These are phyloP conservation scores for Echiichthys vipera DNA, from an alignment of 2,797 vertebrate genomes.

Conservation along the genomic window DNA sequence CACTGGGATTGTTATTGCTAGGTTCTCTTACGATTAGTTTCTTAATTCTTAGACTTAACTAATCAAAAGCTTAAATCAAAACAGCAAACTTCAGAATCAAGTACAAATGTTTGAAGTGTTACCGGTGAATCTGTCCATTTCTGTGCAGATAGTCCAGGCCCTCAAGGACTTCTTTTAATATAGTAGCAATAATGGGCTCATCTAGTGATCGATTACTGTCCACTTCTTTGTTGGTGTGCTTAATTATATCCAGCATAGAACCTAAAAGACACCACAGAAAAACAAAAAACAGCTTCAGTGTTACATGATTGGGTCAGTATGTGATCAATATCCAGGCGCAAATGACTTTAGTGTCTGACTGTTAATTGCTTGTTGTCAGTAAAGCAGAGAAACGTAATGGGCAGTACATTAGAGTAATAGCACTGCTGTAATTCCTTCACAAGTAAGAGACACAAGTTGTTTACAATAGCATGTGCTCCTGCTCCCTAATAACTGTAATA, in stretches of 20 bases:
- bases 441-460: not conserved
- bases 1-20: not conserved
- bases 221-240: constrained; percentile 94
- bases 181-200: constrained; percentile 96
- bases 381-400: constrained; percentile 1
- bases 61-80: not conserved
- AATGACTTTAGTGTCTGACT: constrained; percentile 5
- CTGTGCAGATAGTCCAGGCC: constrained; percentile 97
- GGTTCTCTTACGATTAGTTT: not conserved
- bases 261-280: constrained; percentile 79
- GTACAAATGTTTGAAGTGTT: constrained; percentile 35
- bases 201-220: constrained; percentile 93
- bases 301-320: not conserved
- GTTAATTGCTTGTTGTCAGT: constrained; percentile 19
- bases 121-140: constrained; percentile 99
- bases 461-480: not conserved
- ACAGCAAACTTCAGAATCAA: not conserved
- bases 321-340: constrained; percentile 14
- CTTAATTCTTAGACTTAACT: not conserved
- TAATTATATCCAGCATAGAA: constrained; percentile 99
- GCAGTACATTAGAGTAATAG: not conserved
- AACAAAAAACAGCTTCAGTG: constrained; percentile 8
- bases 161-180: constrained; percentile 97
- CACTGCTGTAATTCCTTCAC: not conserved
- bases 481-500: not conserved